Conservation (phyloP, 2,888 invertebrate genomes). For the Acanthosepion lycidas region DNA sequence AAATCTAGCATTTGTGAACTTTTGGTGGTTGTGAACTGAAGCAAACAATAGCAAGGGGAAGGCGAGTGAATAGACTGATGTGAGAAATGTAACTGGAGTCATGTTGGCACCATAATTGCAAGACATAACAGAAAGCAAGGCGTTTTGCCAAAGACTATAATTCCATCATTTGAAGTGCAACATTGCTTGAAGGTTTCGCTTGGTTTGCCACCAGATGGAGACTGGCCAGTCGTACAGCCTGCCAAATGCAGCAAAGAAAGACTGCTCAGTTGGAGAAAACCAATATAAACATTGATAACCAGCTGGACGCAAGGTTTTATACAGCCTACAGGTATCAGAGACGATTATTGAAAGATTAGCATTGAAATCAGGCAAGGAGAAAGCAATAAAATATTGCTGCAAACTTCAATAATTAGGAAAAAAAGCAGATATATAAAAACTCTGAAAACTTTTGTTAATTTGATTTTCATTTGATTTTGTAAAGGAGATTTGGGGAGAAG, state of each 20-base stretch:
- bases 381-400: background rate
- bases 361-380: background rate
- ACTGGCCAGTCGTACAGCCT: background rate
- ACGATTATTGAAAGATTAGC: background rate
- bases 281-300: background rate
- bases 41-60: background rate
- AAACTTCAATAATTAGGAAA: background rate
- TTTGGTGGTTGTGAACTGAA: background rate
- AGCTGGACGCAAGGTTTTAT: background rate
- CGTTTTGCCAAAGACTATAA: background rate
- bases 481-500: too few species aligned
- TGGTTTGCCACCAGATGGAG: conserved; percentile 7
- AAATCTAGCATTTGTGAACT: background rate
- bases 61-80: background rate
- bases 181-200: background rate
- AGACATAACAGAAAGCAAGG: background rate
- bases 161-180: conserved; percentile 33
- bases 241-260: background rate
- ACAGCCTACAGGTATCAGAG: background rate
- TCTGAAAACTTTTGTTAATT: too few species aligned
- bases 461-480: too few species aligned
- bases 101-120: background rate
- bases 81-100: background rate
- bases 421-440: background rate
- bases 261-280: background rate